phyloP scores from a whole-genome alignment of 2,113 vertebrate genomes.

The Electrona antarctica region DNA sequence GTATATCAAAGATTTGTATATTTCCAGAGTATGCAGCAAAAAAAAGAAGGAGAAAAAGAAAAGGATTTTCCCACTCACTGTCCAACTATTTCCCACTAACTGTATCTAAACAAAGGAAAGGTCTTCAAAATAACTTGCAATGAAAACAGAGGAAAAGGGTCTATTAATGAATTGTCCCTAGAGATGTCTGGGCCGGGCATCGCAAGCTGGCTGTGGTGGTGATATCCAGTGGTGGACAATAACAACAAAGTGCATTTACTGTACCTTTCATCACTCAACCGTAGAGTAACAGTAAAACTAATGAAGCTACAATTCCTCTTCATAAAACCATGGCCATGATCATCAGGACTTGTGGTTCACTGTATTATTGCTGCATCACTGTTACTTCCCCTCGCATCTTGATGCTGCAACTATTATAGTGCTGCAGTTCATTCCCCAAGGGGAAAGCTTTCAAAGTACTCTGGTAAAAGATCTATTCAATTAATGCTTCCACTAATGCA shows the following conservation, averaged over 20 bases:
- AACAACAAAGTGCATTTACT: too few relatives aligned
- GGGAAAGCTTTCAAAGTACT: constrained; percentile 7
- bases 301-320: too few relatives aligned
- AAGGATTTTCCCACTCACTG: too few relatives aligned
- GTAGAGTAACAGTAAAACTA: background rate
- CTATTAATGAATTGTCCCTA: constrained; percentile 40
- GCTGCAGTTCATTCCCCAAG: background rate
- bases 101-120: background rate
- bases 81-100: background rate
- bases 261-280: too few relatives aligned
- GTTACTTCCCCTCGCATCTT: background rate
- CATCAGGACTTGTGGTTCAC: background rate
- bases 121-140: constrained; percentile 16
- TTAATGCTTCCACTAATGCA: constrained; percentile 32
- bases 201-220: constrained; percentile 45
- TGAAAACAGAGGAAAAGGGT: constrained; percentile 24
- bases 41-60: too few relatives aligned
- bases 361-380: constrained; percentile 20
- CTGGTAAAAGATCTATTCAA: constrained; percentile 27
- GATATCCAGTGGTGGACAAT: constrained; percentile 19
- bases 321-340: background rate
- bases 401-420: background rate
- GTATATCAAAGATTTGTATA: background rate
- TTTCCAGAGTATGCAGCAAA: too few relatives aligned
- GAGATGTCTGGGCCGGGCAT: constrained; percentile 30